A percentile compares a stretch with the other conserved stretches of the same genome.
phyloP scores from a whole-genome alignment of 1,140 invertebrate genomes.

The Teleogryllus occipitalis region DNA sequence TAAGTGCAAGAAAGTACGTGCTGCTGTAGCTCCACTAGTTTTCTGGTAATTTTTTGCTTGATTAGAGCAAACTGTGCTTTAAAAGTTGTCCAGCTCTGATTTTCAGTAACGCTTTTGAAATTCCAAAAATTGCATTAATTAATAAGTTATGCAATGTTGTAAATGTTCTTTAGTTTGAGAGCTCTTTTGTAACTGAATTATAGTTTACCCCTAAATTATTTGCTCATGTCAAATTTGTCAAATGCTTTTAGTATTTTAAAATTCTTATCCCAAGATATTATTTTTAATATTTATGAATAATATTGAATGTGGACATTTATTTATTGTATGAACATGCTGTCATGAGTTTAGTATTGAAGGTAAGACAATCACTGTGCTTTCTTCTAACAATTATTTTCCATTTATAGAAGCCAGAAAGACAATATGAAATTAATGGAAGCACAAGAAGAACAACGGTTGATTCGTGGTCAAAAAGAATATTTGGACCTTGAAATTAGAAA shows the following conservation, averaged over 20 bases:
- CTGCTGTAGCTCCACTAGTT: too few species aligned
- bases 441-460: conserved; percentile 77
- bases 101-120: too few species aligned
- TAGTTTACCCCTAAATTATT: too few species aligned
- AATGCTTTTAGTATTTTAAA: neutral
- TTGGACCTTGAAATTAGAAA: conserved; percentile 87
- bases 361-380: neutral
- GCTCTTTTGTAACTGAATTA: too few species aligned
- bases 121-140: too few species aligned
- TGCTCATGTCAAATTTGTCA: too few species aligned
- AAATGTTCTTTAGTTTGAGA: too few species aligned
- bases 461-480: conserved; percentile 81
- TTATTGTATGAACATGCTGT: conserved; percentile 13
- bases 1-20: too few species aligned
- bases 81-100: too few species aligned
- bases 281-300: conserved; percentile 1
- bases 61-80: too few species aligned
- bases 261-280: conserved; percentile 13
- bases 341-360: neutral
- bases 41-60: too few species aligned
- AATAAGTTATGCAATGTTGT: too few species aligned
- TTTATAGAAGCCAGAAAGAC: conserved; percentile 76
- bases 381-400: conserved; percentile 5
- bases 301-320: conserved; percentile 12
- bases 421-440: conserved; percentile 84